phyloP scores from a whole-genome alignment of 2,113 vertebrate species.

The Oncorhynchus mykiss region DNA sequence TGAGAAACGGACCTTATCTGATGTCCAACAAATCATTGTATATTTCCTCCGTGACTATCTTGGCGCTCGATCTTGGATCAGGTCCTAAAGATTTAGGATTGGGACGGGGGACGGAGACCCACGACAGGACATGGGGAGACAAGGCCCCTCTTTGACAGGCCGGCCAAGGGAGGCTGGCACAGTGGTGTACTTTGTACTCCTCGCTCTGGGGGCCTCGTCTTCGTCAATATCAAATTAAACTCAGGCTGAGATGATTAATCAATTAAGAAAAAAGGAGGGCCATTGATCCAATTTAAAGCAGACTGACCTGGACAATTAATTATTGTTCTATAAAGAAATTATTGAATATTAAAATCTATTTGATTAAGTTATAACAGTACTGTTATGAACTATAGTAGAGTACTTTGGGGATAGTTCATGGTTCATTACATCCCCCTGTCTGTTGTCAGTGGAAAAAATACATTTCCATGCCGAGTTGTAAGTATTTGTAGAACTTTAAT shows the following conservation, averaged over 20 bases:
- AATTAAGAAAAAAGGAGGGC: constrained; percentile 41
- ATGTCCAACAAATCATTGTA: constrained; percentile 5
- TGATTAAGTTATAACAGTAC: constrained; percentile 16
- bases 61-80: not conserved
- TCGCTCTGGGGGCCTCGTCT: not conserved
- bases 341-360: constrained; percentile 29
- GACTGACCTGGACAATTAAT: constrained; percentile 33
- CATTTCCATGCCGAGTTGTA: not conserved
- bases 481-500: not conserved
- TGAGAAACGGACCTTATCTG: constrained; percentile 8
- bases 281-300: constrained; percentile 51
- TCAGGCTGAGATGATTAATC: constrained; percentile 64
- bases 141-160: constrained; percentile 16
- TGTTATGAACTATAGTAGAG: too few relatives aligned
- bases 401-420: too few relatives aligned
- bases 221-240: constrained; percentile 50
- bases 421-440: not conserved
- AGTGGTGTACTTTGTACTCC: constrained; percentile 25
- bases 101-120: not conserved
- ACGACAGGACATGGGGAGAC: not conserved
- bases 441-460: not conserved
- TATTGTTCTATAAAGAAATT: constrained; percentile 38
- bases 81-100: not conserved
- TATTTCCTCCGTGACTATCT: constrained; percentile 12
- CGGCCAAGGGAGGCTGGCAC: not conserved